These are phyloP conservation scores for Ecdyonurus torrentis DNA, from an alignment of 2,888 invertebrate genomes.

Conservation along the genomic window DNA sequence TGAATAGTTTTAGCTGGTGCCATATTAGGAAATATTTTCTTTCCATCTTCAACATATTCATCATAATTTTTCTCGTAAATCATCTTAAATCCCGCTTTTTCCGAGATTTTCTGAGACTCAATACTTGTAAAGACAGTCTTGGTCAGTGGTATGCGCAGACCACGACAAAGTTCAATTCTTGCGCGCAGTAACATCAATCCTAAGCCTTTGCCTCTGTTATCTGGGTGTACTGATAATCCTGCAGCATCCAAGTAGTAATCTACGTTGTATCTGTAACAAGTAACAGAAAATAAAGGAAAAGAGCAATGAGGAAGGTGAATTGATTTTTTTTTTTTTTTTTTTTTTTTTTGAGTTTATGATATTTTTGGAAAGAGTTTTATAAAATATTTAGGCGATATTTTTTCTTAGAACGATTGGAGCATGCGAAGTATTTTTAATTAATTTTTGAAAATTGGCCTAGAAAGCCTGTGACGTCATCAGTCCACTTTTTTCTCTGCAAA, in stretches of 20 bases:
- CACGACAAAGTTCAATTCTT: slow-evolving; percentile 33
- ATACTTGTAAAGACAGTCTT: slow-evolving; percentile 36
- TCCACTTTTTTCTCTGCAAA: no score
- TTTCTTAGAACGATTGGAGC: no score
- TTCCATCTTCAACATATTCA: background rate
- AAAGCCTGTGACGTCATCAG: no score
- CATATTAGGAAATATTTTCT: background rate
- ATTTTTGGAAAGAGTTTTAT: no score
- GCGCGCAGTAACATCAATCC: slow-evolving; percentile 29
- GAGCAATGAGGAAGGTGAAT: no score
- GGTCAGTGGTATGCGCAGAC: slow-evolving; percentile 30
- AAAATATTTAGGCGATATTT: no score
- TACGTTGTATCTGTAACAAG: slow-evolving; percentile 25
- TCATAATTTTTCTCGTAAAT: slow-evolving; percentile 18
- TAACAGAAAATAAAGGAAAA: no score
- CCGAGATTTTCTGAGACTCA: slow-evolving; percentile 33
- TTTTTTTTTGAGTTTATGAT: no score
- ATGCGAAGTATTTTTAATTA: no score
- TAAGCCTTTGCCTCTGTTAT: slow-evolving; percentile 29
- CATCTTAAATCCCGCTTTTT: slow-evolving; percentile 31
- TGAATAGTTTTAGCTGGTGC: background rate
- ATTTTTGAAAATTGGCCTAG: no score
- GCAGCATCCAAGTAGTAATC: slow-evolving; percentile 30
- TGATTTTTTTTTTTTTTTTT: no score
- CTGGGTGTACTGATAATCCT: slow-evolving; percentile 31